A percentile compares a stretch with the other conserved stretches of the same genome.
These are phyloP conservation scores for Nymphalis polychloros DNA, from an alignment of 2,888 invertebrate species.

Conservation along the genomic window DNA sequence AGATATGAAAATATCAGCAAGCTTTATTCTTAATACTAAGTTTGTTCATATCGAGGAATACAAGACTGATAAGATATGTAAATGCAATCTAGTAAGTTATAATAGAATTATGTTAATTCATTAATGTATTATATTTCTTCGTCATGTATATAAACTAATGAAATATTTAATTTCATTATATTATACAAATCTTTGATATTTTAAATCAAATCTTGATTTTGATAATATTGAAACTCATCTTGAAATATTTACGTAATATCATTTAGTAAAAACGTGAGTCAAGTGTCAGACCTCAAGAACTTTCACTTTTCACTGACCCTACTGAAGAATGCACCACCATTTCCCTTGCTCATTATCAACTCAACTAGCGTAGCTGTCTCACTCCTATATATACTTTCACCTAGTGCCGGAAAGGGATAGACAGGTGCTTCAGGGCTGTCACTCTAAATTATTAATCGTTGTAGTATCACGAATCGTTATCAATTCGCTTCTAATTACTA, in stretches of 20 bases:
- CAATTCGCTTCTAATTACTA: too few relatives aligned
- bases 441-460: slow-evolving; percentile 7
- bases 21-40: too few relatives aligned
- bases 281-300: slow-evolving; percentile 41
- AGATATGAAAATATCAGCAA: slow-evolving; percentile 14
- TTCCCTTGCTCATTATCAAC: slow-evolving; percentile 66
- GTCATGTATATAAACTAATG: too few relatives aligned
- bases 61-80: too few relatives aligned
- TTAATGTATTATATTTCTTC: too few relatives aligned
- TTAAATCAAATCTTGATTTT: neutral
- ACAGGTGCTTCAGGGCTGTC: slow-evolving; percentile 27
- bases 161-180: too few relatives aligned
- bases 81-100: too few relatives aligned
- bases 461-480: too few relatives aligned
- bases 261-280: slow-evolving; percentile 38
- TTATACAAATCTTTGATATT: too few relatives aligned
- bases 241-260: neutral
- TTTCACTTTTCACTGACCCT: slow-evolving; percentile 55
- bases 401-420: slow-evolving; percentile 49
- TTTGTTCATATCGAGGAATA: too few relatives aligned
- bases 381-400: slow-evolving; percentile 52
- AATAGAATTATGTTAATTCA: too few relatives aligned
- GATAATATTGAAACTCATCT: neutral
- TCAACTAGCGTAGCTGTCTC: slow-evolving; percentile 46
- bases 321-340: slow-evolving; percentile 53